These are phyloP conservation scores for Drosophila elegans DNA, from an alignment of 1,140 invertebrate genomes.

Conservation along the genomic window DNA sequence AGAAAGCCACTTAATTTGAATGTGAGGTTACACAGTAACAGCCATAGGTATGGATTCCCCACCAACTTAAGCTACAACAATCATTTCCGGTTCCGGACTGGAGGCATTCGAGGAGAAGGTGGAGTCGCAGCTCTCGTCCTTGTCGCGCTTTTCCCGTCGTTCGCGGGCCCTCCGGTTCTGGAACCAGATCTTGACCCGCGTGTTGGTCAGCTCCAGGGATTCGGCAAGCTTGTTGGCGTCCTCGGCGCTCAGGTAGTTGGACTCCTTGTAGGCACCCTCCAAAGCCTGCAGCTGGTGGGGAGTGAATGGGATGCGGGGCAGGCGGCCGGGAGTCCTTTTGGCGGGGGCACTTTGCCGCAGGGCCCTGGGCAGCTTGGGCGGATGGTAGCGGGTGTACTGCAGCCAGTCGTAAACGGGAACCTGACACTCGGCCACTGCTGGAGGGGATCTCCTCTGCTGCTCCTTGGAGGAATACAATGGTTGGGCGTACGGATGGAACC, in stretches of 20 bases:
- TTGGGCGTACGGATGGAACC: conserved; percentile 61
- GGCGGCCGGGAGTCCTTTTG: conserved; percentile 86
- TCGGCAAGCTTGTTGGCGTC: conserved; percentile 85
- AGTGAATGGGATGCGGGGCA: conserved; percentile 86
- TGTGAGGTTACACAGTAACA: conserved; percentile 44
- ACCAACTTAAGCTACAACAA: conserved; percentile 46
- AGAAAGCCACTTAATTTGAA: conserved; percentile 15
- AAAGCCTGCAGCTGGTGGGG: conserved; percentile 85
- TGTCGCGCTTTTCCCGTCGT: conserved; percentile 87
- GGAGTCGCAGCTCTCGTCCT: conserved; percentile 78
- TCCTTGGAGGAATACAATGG: conserved; percentile 25
- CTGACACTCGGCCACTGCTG: conserved; percentile 32
- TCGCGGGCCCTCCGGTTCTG: conserved; percentile 91
- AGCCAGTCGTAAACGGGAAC: conserved; percentile 87
- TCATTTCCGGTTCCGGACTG: conserved; percentile 78
- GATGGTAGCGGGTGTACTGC: conserved; percentile 90
- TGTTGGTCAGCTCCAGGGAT: conserved; percentile 85
- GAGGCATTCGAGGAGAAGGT: conserved; percentile 80
- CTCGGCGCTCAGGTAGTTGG: conserved; percentile 86
- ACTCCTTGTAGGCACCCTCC: conserved; percentile 85
- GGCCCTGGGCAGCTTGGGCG: conserved; percentile 89
- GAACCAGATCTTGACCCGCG: conserved; percentile 93
- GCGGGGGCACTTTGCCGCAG: conserved; percentile 63
- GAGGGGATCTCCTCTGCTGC: conserved; percentile 15
- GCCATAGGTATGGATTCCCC: neutral